Base-by-base conservation (phyloP, 1,140 invertebrate genomes). In the Drosophila bocki region DNA sequence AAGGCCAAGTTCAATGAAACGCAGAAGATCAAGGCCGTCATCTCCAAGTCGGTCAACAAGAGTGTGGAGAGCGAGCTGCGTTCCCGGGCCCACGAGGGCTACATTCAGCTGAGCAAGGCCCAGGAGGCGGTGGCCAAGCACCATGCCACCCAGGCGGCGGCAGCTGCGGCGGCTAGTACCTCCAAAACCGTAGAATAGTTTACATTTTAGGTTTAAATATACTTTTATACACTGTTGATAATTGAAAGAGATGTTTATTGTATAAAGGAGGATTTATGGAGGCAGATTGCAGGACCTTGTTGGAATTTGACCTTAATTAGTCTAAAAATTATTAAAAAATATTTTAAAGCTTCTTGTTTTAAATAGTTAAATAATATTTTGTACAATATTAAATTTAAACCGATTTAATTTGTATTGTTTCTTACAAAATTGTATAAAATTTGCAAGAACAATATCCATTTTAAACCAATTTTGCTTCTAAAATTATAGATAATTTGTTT, bases 1-100 rank as follows among this genome's bases (percentile, higher is more conserved):
- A 96, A 95, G 76, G 70, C 91, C 12, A 95, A 95, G 82, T 92
- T 94, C 26, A 92, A 94, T 76, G 95, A 95, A 81, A 81, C 93
- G 0, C 93, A 94, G 41, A 95, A 95, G 75, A 93, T 96, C 17
- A 96, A 96, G 71, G 93, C 95, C 69, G 93, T 94, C 13, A 94
- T 96, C 29, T 94, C 95, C 0, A 95, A 95, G 91, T 94, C 93
- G 8, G 94, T 96, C 0, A 95, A 96, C 79, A 94, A 94, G 82
- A 92, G 94, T 4, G 93, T 95, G 22, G 95, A 96, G 92, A 92
- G 94, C 57, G 95, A 96, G 82, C 91, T 96, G 12, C 92, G 95
- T 61, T 92, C 94, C 13, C 93, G 92, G 68, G 95, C 95, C 3
- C 82, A 93, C 5, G 93, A 94, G 47, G 86, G 91, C 7, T 94